These are phyloP conservation scores for Heliothis virescens DNA, from an alignment of 1,140 invertebrate genomes.

Conservation along the genomic window DNA sequence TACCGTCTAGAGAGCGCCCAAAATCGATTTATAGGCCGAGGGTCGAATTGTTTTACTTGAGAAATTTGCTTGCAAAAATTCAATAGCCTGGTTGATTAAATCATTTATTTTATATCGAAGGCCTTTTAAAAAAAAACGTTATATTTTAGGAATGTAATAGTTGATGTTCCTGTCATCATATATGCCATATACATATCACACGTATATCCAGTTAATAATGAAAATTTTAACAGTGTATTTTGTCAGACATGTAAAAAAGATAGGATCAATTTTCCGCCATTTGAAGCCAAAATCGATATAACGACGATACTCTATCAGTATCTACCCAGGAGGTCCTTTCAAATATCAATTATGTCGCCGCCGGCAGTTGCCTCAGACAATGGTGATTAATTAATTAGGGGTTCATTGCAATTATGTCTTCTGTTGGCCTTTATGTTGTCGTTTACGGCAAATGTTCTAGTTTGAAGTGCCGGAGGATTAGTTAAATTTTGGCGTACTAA, in stretches of 20 bases:
- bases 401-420: slow-evolving; percentile 74
- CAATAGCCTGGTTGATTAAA: not conserved
- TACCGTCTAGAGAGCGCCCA: slow-evolving; percentile 25
- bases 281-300: not conserved
- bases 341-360: slow-evolving; percentile 79
- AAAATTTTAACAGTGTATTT: no score
- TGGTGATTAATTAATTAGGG: slow-evolving; percentile 81
- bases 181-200: no score
- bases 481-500: not conserved
- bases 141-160: no score
- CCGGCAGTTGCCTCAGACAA: slow-evolving; percentile 63
- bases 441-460: slow-evolving; percentile 36
- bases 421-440: slow-evolving; percentile 53
- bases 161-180: no score
- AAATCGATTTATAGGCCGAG: slow-evolving; percentile 30
- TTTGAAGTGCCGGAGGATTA: not conserved
- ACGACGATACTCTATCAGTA: not conserved
- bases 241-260: not conserved
- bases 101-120: not conserved
- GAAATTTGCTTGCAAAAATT: not conserved
- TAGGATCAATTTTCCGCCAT: not conserved
- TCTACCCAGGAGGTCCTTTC: slow-evolving; percentile 64
- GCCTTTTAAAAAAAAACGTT: no score
- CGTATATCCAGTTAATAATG: no score
- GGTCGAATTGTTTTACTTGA: slow-evolving; percentile 15